These are phyloP conservation scores for Gephyroberyx darwinii DNA, from an alignment of 2,797 vertebrate genomes.

Conservation along the genomic window DNA sequence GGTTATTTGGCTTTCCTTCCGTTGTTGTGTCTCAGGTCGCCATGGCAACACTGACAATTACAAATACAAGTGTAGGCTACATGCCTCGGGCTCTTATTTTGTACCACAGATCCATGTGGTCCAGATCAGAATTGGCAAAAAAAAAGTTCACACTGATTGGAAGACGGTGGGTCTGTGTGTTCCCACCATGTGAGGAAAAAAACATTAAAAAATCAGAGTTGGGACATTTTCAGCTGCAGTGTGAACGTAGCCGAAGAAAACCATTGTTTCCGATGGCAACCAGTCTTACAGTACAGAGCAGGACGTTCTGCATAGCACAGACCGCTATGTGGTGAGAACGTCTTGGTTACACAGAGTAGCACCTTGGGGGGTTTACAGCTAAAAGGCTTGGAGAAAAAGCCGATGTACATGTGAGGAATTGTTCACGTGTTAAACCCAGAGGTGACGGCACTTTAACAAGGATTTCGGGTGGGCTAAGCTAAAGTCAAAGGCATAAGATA, in stretches of 20 bases:
- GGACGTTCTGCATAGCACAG: constrained; percentile 12
- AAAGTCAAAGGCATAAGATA: neutral
- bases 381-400: constrained; percentile 38
- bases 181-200: no score
- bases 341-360: constrained; percentile 45
- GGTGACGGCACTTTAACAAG: neutral
- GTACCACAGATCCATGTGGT: no score
- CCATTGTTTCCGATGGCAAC: constrained; percentile 36
- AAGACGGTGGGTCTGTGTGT: no score
- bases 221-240: neutral
- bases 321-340: neutral
- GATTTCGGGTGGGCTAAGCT: neutral
- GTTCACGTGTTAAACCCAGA: constrained; percentile 7
- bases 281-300: constrained; percentile 19
- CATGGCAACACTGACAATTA: no score
- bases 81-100: no score
- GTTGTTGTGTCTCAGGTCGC: no score
- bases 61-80: no score
- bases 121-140: no score
- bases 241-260: constrained; percentile 26
- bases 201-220: no score
- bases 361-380: constrained; percentile 52
- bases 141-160: no score
- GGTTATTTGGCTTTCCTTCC: no score
- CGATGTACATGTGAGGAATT: constrained; percentile 26